Base-by-base conservation (phyloP, 2,797 vertebrate genomes). In the Helicolenus hilgendorfi region DNA sequence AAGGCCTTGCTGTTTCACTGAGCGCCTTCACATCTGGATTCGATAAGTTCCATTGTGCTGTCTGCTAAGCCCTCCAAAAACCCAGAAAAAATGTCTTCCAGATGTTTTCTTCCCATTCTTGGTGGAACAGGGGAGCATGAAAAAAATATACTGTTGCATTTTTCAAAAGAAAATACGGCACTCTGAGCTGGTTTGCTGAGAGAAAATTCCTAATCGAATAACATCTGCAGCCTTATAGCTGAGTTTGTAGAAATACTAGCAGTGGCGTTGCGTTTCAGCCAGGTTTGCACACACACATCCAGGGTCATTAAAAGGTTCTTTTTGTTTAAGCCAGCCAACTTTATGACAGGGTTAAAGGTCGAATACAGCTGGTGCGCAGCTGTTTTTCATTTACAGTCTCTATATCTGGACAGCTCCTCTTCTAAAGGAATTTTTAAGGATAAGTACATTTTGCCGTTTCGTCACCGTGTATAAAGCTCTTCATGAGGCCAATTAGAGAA, bases 11-110 rank as follows among this genome's bases (percentile, higher is more conserved):
- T 96, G 86, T 96, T 96, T 93, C 77, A 73, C 89, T 79, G 77
- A 94, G 88, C 77, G 89, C 87, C 89, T 89, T 88, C 90, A 96
- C 97, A 97, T 97, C 97, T 97, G 97, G 97, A 97, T 91, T 93
- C 79, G 91, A 97, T 97, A 96, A 95, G 96, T 93, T 89, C 96
- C 96, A 96, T 96, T 96, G 95, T 96, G 96, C 94, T 92, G 97
- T 97, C 97, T 97, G 95, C 96, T 95, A 94, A 97, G 94, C 85
- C 91, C 89, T 94, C 91, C 91, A 95, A 96, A 97, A 96, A 90
- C 90, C 92, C 86, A 79, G 91, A 90, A 92, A 94, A 97, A 97
- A 98, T 97, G 92, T 92, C 89, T 98, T 98, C 97, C 97, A 98
- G 97, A 98, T 98, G 97, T 97, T 97, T 97, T 96, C 92, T 92